phyloP scores from a whole-genome alignment of 2,113 vertebrate genomes.

The Pterocles orientalis region DNA sequence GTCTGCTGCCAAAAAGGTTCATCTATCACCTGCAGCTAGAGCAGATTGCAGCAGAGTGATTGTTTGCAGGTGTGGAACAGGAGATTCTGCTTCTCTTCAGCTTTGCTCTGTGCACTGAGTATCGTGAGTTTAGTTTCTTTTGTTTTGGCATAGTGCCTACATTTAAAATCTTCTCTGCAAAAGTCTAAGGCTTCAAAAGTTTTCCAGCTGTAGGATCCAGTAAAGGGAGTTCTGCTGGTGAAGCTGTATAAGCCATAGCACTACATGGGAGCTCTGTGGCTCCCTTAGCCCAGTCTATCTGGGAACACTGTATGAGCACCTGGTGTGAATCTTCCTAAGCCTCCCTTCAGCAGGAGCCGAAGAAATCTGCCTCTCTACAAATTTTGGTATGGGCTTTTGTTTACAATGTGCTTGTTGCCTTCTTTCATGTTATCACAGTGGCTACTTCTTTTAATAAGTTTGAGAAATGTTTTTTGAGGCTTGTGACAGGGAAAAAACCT shows the following conservation, averaged over 20 bases:
- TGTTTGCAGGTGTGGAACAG: background rate
- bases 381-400: background rate
- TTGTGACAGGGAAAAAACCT: background rate
- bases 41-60: background rate
- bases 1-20: constrained; percentile 17
- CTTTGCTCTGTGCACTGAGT: background rate
- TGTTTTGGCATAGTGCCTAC: background rate
- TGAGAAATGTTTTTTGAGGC: background rate
- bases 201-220: background rate
- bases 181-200: background rate
- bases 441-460: background rate
- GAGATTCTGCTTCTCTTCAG: background rate
- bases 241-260: background rate
- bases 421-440: background rate
- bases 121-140: background rate
- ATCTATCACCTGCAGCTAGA: constrained; percentile 21
- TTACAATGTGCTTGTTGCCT: background rate
- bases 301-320: background rate
- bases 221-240: background rate
- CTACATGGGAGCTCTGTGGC: background rate
- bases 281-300: background rate
- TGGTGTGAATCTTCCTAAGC: background rate
- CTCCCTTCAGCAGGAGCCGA: background rate
- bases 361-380: background rate
- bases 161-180: background rate